A percentile compares a stretch with the other conserved stretches of the same genome.
phyloP scores from a whole-genome alignment of 2,888 invertebrate genomes.

The Flabesymbios commensalis region DNA sequence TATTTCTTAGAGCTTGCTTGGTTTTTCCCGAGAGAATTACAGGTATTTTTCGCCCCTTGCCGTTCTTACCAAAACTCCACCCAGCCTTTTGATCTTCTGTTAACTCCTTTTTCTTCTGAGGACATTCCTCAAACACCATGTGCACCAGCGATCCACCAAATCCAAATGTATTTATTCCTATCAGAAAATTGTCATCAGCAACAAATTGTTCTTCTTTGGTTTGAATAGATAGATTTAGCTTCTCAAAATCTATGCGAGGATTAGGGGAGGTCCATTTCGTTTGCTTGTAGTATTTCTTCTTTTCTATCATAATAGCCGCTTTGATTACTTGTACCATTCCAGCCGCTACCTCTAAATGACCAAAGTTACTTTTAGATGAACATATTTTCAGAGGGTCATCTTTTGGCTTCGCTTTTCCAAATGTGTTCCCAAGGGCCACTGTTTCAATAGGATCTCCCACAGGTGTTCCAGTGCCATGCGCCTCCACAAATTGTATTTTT shows the following conservation, averaged over 20 bases:
- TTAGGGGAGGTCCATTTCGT: constrained; percentile 17
- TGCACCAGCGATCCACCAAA: constrained; percentile 30
- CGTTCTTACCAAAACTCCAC: constrained; percentile 14
- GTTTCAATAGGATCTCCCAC: constrained; percentile 55
- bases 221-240: constrained; percentile 14
- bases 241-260: constrained; percentile 7
- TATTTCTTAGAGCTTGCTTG: constrained; percentile 9
- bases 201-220: constrained; percentile 3
- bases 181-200: constrained; percentile 9
- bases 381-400: constrained; percentile 14
- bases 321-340: constrained; percentile 27
- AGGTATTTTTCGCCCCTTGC: constrained; percentile 3
- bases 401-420: neutral
- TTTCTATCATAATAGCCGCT: constrained; percentile 15
- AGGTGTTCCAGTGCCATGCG: constrained; percentile 55
- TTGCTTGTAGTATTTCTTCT: constrained; percentile 6
- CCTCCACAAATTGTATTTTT: constrained; percentile 44
- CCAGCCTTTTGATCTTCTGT: neutral
- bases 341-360: constrained; percentile 24
- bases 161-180: constrained; percentile 28
- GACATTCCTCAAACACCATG: constrained; percentile 24
- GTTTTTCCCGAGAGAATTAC: constrained; percentile 22
- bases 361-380: constrained; percentile 25
- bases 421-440: constrained; percentile 33
- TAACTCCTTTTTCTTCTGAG: neutral